These are phyloP conservation scores for Zygogramma bicolorata DNA, from an alignment of 2,888 invertebrate genomes.

Conservation along the genomic window DNA sequence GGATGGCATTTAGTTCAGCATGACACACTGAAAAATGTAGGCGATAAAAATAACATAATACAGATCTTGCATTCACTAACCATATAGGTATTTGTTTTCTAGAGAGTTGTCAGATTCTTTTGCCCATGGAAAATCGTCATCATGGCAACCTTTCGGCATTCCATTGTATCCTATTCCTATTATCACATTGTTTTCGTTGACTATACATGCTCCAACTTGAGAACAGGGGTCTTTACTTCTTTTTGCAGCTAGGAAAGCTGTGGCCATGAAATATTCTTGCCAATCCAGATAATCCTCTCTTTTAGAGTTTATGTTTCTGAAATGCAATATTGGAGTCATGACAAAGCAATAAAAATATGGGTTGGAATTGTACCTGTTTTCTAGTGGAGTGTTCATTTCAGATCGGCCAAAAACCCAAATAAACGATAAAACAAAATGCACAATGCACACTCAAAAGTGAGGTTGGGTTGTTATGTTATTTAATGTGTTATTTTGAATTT, in stretches of 20 bases:
- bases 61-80: conserved; percentile 66
- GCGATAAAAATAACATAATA: not conserved
- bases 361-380: not conserved
- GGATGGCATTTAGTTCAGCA: conserved; percentile 96
- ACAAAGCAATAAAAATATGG: not conserved
- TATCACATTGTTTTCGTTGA: conserved; percentile 86
- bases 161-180: conserved; percentile 98
- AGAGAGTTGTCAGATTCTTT: conserved; percentile 73
- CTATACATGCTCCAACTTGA: conserved; percentile 96
- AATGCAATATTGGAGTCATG: conserved; percentile 15
- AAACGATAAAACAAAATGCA: not conserved
- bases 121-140: conserved; percentile 92
- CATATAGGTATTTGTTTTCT: conserved; percentile 88
- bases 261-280: conserved; percentile 97
- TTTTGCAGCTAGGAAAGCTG: conserved; percentile 90
- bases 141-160: conserved; percentile 91
- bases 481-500: not conserved
- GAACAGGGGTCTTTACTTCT: conserved; percentile 94
- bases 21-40: conserved; percentile 84
- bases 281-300: conserved; percentile 81
- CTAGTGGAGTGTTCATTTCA: not conserved
- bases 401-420: not conserved
- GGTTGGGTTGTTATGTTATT: too few species aligned
- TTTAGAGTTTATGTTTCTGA: conserved; percentile 65
- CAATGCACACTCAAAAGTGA: not conserved